Conservation (phyloP, 1,140 invertebrate species). For the Aphelinus certus region DNA sequence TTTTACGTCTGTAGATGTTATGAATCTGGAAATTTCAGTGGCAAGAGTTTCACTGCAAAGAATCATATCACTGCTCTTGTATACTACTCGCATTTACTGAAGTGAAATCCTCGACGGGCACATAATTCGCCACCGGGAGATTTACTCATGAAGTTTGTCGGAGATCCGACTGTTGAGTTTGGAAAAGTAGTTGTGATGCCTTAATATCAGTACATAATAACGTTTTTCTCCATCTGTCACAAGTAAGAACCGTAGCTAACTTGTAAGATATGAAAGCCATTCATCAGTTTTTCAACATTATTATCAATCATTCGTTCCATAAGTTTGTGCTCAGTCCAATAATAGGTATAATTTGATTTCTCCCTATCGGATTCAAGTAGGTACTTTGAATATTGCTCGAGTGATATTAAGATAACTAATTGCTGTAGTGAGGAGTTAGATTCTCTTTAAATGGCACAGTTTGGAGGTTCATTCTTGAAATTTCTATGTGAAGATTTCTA, state of each 20-base stretch:
- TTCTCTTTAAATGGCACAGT: too few relatives aligned
- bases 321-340: too few relatives aligned
- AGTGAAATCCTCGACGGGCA: slow-evolving; percentile 46
- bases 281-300: too few relatives aligned
- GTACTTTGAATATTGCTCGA: too few relatives aligned
- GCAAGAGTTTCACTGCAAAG: slow-evolving; percentile 43
- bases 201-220: slow-evolving; percentile 45
- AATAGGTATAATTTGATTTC: too few relatives aligned
- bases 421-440: too few relatives aligned
- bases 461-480: too few relatives aligned
- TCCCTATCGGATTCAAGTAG: too few relatives aligned
- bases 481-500: too few relatives aligned
- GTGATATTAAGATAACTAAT: too few relatives aligned
- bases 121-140: slow-evolving; percentile 48
- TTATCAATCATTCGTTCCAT: too few relatives aligned
- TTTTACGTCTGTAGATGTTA: not conserved
- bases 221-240: slow-evolving; percentile 17
- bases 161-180: slow-evolving; percentile 16
- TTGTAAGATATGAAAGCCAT: too few relatives aligned
- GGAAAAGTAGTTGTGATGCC: slow-evolving; percentile 44
- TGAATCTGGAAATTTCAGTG: slow-evolving; percentile 3
- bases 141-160: slow-evolving; percentile 52
- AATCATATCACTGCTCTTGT: slow-evolving; percentile 29
- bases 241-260: not conserved
- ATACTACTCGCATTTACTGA: slow-evolving; percentile 51